Percentiles rank a stretch among this genome's conserved stretches.
These are phyloP conservation scores for Etheostoma spectabile DNA, from an alignment of 2,113 vertebrate species.

Conservation along the genomic window DNA sequence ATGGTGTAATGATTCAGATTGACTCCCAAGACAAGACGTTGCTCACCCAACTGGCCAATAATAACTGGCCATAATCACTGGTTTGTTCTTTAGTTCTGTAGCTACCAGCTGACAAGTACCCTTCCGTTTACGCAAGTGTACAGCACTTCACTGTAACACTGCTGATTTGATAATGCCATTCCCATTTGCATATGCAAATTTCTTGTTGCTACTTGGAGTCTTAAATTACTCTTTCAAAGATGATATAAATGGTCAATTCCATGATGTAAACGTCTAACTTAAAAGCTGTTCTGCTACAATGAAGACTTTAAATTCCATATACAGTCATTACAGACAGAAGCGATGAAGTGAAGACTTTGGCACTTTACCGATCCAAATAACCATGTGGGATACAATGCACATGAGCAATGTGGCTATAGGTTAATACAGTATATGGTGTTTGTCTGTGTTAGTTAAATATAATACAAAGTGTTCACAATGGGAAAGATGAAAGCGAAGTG, in stretches of 20 bases:
- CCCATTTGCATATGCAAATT: too few species aligned
- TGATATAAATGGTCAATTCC: neutral
- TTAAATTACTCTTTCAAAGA: too few species aligned
- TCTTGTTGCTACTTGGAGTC: neutral
- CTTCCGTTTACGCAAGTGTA: neutral
- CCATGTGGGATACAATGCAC: neutral
- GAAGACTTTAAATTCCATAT: too few species aligned
- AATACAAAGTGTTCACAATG: neutral
- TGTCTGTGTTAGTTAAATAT: neutral
- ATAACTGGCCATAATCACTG: too few species aligned
- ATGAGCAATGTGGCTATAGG: neutral
- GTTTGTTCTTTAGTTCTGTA: neutral
- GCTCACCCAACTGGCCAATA: too few species aligned
- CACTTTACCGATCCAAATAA: neutral
- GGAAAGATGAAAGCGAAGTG: slow-evolving; percentile 11
- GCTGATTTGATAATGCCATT: too few species aligned
- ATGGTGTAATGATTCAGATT: too few species aligned
- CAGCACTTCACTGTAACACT: neutral
- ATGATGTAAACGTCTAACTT: neutral
- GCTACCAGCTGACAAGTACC: neutral
- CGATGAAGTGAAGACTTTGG: neutral
- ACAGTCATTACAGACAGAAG: slow-evolving; percentile 5
- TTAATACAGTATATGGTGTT: neutral
- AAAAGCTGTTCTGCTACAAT: too few species aligned
- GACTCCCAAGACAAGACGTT: slow-evolving; percentile 1